Conservation (phyloP, 2,797 vertebrate species). For the Protosalanx chinensis region DNA sequence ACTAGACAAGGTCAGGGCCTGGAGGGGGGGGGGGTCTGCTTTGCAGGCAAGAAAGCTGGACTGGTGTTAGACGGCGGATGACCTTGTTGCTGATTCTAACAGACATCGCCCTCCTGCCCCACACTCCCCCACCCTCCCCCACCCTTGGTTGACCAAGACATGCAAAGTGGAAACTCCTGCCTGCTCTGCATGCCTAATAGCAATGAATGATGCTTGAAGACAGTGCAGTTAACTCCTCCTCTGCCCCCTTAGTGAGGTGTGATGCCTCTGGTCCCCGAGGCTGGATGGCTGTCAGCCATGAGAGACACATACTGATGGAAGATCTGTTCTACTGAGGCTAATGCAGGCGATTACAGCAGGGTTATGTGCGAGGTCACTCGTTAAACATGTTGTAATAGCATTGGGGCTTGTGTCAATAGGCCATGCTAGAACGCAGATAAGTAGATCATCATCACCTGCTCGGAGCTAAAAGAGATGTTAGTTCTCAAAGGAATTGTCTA, state of each 20-base stretch:
- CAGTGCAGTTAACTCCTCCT: constrained; percentile 30
- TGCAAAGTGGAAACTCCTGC: constrained; percentile 17
- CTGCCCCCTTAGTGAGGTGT: constrained; percentile 16
- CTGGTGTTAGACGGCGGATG: constrained; percentile 48
- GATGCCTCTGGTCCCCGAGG: neutral
- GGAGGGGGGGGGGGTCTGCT: constrained; percentile 53
- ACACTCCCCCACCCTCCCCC: constrained; percentile 1
- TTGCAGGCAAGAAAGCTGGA: constrained; percentile 48
- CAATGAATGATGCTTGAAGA: constrained; percentile 42
- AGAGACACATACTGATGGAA: constrained; percentile 37
- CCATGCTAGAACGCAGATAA: neutral
- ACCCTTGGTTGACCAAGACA: constrained; percentile 34
- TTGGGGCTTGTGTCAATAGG: constrained; percentile 17
- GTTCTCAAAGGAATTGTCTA: neutral
- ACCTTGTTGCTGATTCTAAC: constrained; percentile 63
- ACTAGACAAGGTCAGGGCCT: constrained; percentile 62
- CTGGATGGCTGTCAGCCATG: neutral
- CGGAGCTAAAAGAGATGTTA: constrained; percentile 1
- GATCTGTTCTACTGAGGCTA: constrained; percentile 20
- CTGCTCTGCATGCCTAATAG: constrained; percentile 47
- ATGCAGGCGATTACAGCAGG: constrained; percentile 41
- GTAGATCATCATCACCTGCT: constrained; percentile 21
- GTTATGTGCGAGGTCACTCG: constrained; percentile 35
- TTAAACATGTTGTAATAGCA: constrained; percentile 33
- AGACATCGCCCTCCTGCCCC: constrained; percentile 32